Conservation (phyloP, 2,888 invertebrate genomes). For the Panopea generosa region DNA sequence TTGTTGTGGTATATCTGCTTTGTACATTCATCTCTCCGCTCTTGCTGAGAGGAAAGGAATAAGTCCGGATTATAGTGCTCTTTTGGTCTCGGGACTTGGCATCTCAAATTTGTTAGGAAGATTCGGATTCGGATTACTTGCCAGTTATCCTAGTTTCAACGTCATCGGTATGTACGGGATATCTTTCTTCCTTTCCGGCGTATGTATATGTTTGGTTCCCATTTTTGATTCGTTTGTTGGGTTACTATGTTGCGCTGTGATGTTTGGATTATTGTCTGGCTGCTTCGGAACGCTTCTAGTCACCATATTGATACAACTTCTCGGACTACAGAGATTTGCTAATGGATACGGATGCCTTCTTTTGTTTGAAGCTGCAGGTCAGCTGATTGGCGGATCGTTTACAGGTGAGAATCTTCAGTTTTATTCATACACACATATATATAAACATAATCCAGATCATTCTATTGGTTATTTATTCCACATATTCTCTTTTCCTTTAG, state of each 20-base stretch:
- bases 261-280: slow-evolving; percentile 70
- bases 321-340: slow-evolving; percentile 66
- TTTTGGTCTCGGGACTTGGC: slow-evolving; percentile 70
- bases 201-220: slow-evolving; percentile 59
- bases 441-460: too few species aligned
- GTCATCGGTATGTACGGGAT: slow-evolving; percentile 57
- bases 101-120: slow-evolving; percentile 71
- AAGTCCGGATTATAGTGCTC: slow-evolving; percentile 59
- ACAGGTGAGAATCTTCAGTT: too few species aligned
- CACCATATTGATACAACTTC: slow-evolving; percentile 60
- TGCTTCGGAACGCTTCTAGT: slow-evolving; percentile 68
- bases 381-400: slow-evolving; percentile 69
- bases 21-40: slow-evolving; percentile 71
- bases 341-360: slow-evolving; percentile 71
- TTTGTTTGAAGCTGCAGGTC: slow-evolving; percentile 69
- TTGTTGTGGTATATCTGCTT: slow-evolving; percentile 70
- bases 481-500: too few species aligned
- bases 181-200: slow-evolving; percentile 63
- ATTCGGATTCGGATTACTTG: slow-evolving; percentile 63
- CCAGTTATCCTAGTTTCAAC: slow-evolving; percentile 49
- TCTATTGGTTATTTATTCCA: too few species aligned
- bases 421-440: too few species aligned
- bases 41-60: slow-evolving; percentile 63
- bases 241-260: slow-evolving; percentile 52
- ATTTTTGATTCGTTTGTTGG: slow-evolving; percentile 47